These are phyloP conservation scores for Petrolisthes manimaculis DNA, from an alignment of 2,888 invertebrate species.

Conservation along the genomic window DNA sequence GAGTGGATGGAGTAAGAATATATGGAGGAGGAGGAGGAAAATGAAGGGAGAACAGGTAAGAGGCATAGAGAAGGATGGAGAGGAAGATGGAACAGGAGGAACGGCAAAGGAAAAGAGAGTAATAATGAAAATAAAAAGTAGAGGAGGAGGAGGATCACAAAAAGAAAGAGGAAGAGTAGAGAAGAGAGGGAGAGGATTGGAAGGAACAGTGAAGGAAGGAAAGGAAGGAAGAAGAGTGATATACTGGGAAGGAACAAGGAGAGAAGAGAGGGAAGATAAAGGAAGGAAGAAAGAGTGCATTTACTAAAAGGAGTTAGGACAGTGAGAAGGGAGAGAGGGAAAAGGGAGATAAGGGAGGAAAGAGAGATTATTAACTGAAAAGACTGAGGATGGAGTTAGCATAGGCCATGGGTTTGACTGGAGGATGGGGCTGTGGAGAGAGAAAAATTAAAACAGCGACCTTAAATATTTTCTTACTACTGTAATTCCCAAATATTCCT, in stretches of 20 bases:
- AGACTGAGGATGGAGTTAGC: constrained; percentile 84
- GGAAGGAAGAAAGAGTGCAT: background rate
- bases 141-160: background rate
- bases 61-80: background rate
- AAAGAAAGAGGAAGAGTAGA: background rate
- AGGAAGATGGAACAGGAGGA: background rate
- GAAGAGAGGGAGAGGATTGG: background rate
- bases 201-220: background rate
- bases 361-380: constrained; percentile 46
- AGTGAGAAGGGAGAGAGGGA: background rate
- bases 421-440: constrained; percentile 90
- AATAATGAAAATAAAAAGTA: background rate
- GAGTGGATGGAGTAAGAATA: background rate
- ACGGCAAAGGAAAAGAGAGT: background rate
- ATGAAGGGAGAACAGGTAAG: background rate
- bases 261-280: constrained; percentile 7
- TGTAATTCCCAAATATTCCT: background rate
- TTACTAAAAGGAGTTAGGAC: background rate
- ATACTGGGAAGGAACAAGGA: background rate
- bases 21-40: background rate
- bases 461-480: background rate
- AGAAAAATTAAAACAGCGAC: constrained; percentile 28
- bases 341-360: background rate
- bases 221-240: background rate
- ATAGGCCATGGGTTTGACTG: constrained; percentile 97